These are phyloP conservation scores for Tylochromis polylepis DNA, from an alignment of 2,113 vertebrate species.

Conservation along the genomic window DNA sequence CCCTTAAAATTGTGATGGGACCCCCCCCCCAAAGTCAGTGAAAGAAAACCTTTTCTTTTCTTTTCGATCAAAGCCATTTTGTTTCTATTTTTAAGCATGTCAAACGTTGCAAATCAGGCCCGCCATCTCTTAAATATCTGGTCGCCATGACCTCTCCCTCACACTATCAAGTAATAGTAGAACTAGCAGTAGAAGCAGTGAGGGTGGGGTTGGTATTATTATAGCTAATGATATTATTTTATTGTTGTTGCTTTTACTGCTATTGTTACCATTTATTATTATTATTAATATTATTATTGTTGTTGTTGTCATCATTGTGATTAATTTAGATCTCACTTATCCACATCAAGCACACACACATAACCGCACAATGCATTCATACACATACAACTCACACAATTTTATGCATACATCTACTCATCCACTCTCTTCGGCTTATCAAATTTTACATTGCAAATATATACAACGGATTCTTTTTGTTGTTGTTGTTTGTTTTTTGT, in stretches of 20 bases:
- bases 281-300: fast-evolving
- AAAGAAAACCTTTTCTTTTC: too few species aligned
- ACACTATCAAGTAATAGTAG: slow-evolving; percentile 42
- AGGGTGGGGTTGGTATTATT: not conserved
- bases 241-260: not conserved
- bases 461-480: not conserved
- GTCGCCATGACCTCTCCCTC: not conserved
- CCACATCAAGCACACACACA: not conserved
- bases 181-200: fast-evolving
- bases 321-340: not conserved
- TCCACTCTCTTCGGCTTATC: fast-evolving
- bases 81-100: not conserved
- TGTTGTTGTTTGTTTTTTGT: not conserved
- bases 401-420: fast-evolving
- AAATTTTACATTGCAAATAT: not conserved
- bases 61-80: not conserved
- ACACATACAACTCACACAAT: not conserved
- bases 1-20: too few species aligned
- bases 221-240: not conserved
- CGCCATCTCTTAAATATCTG: not conserved
- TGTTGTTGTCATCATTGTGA: not conserved
- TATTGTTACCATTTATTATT: not conserved
- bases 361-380: not conserved
- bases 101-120: not conserved
- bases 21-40: too few species aligned